A percentile compares a stretch with the other conserved stretches of the same genome.
These are phyloP conservation scores for Pheucticus melanocephalus DNA, from an alignment of 2,113 vertebrate species.

Conservation along the genomic window DNA sequence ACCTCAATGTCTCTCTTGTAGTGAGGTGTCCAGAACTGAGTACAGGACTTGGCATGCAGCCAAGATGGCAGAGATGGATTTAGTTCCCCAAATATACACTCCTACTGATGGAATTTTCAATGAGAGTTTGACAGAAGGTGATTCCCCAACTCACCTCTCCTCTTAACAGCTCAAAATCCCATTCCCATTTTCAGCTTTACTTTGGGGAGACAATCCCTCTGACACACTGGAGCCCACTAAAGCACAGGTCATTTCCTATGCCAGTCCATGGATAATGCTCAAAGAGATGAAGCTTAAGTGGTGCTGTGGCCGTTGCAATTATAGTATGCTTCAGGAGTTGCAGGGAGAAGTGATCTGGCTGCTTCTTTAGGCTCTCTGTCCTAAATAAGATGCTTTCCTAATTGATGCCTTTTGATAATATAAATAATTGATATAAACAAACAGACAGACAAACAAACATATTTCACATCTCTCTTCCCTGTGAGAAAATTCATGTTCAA, in stretches of 20 bases:
- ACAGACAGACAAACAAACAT: background rate
- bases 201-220: background rate
- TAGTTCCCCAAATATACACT: background rate
- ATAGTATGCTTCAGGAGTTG: background rate
- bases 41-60: fast-evolving
- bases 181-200: background rate
- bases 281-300: background rate
- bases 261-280: background rate
- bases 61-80: background rate
- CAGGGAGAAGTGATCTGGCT: background rate
- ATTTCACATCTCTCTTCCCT: background rate
- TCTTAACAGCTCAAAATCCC: background rate
- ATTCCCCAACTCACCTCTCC: background rate
- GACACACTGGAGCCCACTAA: background rate
- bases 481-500: background rate
- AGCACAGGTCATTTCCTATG: background rate
- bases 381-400: background rate
- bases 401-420: background rate
- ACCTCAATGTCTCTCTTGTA: background rate
- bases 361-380: background rate
- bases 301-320: background rate
- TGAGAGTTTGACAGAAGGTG: fast-evolving
- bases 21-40: background rate
- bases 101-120: background rate
- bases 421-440: background rate